Conservation (phyloP, 1,140 invertebrate genomes). For the Drosophila sp. region DNA sequence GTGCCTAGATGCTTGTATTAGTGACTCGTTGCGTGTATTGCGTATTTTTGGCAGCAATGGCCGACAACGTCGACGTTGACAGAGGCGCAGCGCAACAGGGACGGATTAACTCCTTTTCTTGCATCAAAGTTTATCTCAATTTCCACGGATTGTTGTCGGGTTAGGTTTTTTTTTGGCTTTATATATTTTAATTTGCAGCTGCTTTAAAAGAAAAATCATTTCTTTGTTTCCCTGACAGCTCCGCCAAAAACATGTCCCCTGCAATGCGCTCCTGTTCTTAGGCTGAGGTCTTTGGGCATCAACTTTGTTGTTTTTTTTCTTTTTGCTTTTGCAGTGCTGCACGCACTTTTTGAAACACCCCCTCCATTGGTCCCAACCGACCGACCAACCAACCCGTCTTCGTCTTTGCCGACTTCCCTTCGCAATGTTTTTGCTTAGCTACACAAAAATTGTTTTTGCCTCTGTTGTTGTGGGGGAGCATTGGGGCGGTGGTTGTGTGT, state of each 20-base stretch:
- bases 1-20: slow-evolving; percentile 20
- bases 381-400: background rate
- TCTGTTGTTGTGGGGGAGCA: slow-evolving; percentile 8
- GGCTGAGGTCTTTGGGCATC: slow-evolving; percentile 13
- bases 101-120: slow-evolving; percentile 21
- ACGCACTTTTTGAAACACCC: slow-evolving; percentile 62
- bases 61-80: slow-evolving; percentile 48
- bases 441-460: slow-evolving; percentile 42
- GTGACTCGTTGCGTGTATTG: slow-evolving; percentile 58
- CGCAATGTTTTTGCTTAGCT: slow-evolving; percentile 66
- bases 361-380: background rate
- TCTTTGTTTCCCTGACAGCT: too few species aligned
- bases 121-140: too few species aligned
- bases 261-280: slow-evolving; percentile 20
- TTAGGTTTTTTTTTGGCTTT: too few species aligned
- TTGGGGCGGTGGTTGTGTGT: slow-evolving; percentile 27
- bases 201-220: background rate
- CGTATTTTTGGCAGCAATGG: slow-evolving; percentile 71
- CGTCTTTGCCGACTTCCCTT: slow-evolving; percentile 6
- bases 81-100: slow-evolving; percentile 40
- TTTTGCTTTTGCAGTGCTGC: slow-evolving; percentile 67
- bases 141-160: too few species aligned
- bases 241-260: slow-evolving; percentile 2
- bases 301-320: slow-evolving; percentile 19
- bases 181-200: background rate